These are phyloP conservation scores for Meiosimyza decipiens DNA, from an alignment of 2,888 invertebrate genomes.

Conservation along the genomic window DNA sequence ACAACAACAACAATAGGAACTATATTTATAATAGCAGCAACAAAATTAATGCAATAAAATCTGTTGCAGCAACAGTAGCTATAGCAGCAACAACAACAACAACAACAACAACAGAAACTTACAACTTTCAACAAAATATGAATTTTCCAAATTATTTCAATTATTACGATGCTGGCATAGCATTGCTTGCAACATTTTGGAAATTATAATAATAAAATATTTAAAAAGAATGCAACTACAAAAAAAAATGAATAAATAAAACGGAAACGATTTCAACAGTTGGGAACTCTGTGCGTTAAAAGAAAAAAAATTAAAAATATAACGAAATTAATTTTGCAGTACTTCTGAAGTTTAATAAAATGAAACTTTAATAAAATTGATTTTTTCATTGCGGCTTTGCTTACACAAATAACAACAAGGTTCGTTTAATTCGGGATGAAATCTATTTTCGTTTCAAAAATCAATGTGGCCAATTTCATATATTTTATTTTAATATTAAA, in stretches of 20 bases:
- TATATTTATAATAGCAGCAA: constrained; percentile 24
- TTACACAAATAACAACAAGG: neutral
- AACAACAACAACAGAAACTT: constrained; percentile 12
- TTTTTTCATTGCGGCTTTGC: neutral
- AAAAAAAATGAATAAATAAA: constrained; percentile 28
- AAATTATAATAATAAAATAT: constrained; percentile 20
- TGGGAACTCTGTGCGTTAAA: constrained; percentile 23
- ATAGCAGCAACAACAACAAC: constrained; percentile 26
- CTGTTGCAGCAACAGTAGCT: constrained; percentile 9
- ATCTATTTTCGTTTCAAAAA: neutral
- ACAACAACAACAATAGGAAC: constrained; percentile 37
- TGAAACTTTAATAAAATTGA: neutral
- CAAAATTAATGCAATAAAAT: constrained; percentile 29
- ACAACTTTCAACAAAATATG: constrained; percentile 39
- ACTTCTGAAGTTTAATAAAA: neutral
- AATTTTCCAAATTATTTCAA: constrained; percentile 49
- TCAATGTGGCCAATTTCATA: neutral
- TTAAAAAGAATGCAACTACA: constrained; percentile 22
- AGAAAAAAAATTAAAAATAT: neutral
- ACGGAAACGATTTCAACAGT: constrained; percentile 34
- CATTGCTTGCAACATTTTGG: constrained; percentile 48
- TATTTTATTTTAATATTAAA: neutral
- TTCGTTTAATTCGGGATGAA: neutral
- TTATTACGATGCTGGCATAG: constrained; percentile 48
- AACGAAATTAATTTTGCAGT: neutral